A percentile compares a stretch with the other conserved stretches of the same genome.
phyloP scores from a whole-genome alignment of 2,888 invertebrate species.

The Oscheius onirici region DNA sequence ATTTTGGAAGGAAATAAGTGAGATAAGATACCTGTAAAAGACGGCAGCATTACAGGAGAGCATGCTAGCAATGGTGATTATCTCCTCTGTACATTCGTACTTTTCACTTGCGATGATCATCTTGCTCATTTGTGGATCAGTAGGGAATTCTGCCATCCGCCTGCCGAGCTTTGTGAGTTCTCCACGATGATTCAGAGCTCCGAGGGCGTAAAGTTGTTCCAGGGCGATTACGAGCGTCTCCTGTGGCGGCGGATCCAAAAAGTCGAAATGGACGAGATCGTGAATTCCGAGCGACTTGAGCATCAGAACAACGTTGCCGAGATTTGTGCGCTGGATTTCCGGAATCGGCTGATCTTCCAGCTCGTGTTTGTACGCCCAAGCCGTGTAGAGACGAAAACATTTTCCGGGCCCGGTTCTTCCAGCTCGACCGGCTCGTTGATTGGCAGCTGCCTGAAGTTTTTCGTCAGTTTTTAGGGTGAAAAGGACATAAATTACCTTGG shows the following conservation, averaged over 20 bases:
- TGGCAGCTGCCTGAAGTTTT: slow-evolving; percentile 81
- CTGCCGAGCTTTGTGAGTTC: slow-evolving; percentile 95
- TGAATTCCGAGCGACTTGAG: slow-evolving; percentile 96
- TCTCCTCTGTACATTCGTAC: slow-evolving; percentile 90
- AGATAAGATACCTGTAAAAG: slow-evolving; percentile 81
- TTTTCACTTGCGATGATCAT: slow-evolving; percentile 96
- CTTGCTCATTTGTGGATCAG: slow-evolving; percentile 98
- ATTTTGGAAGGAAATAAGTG: background rate
- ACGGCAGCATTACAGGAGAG: slow-evolving; percentile 95
- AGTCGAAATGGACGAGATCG: slow-evolving; percentile 97
- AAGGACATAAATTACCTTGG: slow-evolving; percentile 77
- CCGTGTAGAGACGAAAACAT: slow-evolving; percentile 96
- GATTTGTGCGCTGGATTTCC: slow-evolving; percentile 96
- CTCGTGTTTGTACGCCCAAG: slow-evolving; percentile 98
- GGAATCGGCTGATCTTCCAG: slow-evolving; percentile 97
- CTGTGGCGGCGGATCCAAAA: slow-evolving; percentile 95
- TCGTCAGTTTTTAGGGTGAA: background rate
- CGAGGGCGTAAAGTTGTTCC: slow-evolving; percentile 95
- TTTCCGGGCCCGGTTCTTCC: slow-evolving; percentile 96
- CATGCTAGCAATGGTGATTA: slow-evolving; percentile 95
- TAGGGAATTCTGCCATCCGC: slow-evolving; percentile 98
- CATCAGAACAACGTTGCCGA: slow-evolving; percentile 95
- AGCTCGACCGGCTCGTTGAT: slow-evolving; percentile 94
- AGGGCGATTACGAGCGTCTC: slow-evolving; percentile 82
- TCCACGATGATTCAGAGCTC: slow-evolving; percentile 93